Percentiles rank a stretch among this genome's conserved stretches.
Evolutionary conservation across 53 echinoderm and acorn worm species (phyloP).

Genomic region (Hippasteria phrygiana): DNA sequence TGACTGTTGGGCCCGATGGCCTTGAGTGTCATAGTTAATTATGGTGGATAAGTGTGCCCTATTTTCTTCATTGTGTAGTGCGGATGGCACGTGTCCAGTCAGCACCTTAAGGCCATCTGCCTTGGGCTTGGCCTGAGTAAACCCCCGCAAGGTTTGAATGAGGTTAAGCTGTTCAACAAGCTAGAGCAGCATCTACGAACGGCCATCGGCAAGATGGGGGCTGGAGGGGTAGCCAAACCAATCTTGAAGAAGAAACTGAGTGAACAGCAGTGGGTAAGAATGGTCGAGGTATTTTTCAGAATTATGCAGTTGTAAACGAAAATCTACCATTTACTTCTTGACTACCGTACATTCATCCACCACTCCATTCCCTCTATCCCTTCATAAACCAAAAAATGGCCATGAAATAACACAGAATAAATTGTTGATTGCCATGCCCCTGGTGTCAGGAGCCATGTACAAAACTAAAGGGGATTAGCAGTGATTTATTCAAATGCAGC

Average conservation of each 20-base stretch:
- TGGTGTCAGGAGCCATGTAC: no score
- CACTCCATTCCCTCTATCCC: no score
- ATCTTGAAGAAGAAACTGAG: conserved; percentile 81
- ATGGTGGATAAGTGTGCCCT: neutral
- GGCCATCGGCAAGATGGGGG: conserved; percentile 52
- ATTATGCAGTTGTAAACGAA: neutral
- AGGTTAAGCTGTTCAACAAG: conserved; percentile 84
- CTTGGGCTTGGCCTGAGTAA: conserved; percentile 73
- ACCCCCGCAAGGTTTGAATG: conserved; percentile 79
- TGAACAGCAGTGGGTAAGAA: conserved; percentile 92
- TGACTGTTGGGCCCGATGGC: neutral
- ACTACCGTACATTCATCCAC: neutral
- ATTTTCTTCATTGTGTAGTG: conserved; percentile 48
- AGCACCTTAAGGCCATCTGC: conserved; percentile 80
- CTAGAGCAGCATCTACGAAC: conserved; percentile 74
- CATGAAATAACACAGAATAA: no score
- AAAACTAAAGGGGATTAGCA: no score
- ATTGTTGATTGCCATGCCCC: no score
- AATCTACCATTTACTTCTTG: neutral
- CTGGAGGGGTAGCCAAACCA: conserved; percentile 71
- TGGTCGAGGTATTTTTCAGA: neutral
- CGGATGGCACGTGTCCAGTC: conserved; percentile 89
- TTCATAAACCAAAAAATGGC: no score
- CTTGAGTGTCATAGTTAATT: neutral
- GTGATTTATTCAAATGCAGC: no score